Evolutionary conservation across 2,888 invertebrate genomes (phyloP).

Genomic region (Mythimna impura): DNA sequence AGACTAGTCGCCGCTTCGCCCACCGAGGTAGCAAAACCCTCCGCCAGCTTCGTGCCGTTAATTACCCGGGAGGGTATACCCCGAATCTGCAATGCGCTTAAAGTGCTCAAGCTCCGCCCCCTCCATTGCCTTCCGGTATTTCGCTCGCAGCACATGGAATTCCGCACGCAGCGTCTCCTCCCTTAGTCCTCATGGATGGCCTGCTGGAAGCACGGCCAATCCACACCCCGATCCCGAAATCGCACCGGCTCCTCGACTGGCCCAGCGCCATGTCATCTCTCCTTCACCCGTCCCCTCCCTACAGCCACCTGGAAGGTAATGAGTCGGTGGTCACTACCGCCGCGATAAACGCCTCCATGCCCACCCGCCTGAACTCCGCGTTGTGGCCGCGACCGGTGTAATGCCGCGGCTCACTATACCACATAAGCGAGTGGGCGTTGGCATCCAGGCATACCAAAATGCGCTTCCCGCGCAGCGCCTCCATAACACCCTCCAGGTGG

Average conservation of each 20-base stretch:
- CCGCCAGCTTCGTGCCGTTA: background rate
- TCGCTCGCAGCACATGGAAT: background rate
- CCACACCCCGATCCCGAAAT: too few species aligned
- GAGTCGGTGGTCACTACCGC: constrained; percentile 52
- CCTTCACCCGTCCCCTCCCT: accelerated
- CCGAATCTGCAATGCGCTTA: background rate
- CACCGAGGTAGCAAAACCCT: constrained; percentile 46
- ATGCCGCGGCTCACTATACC: constrained; percentile 53
- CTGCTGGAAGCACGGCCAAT: too few species aligned
- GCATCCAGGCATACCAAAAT: constrained; percentile 53
- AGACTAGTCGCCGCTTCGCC: constrained; percentile 36
- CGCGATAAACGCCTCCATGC: too few species aligned
- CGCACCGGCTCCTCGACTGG: constrained; percentile 1
- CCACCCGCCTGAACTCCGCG: too few species aligned
- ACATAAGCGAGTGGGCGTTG: constrained; percentile 67
- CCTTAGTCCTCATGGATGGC: background rate
- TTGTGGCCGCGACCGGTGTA: constrained; percentile 12
- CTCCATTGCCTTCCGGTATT: background rate
- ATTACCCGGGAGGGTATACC: background rate
- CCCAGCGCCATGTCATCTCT: background rate
- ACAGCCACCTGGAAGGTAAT: constrained; percentile 31
- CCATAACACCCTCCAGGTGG: constrained; percentile 49
- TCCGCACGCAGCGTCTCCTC: background rate
- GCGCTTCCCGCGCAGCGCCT: constrained; percentile 1
- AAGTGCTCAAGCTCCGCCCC: background rate